Base-by-base conservation (phyloP, 1,140 invertebrate species). In the Gryon sp. region DNA sequence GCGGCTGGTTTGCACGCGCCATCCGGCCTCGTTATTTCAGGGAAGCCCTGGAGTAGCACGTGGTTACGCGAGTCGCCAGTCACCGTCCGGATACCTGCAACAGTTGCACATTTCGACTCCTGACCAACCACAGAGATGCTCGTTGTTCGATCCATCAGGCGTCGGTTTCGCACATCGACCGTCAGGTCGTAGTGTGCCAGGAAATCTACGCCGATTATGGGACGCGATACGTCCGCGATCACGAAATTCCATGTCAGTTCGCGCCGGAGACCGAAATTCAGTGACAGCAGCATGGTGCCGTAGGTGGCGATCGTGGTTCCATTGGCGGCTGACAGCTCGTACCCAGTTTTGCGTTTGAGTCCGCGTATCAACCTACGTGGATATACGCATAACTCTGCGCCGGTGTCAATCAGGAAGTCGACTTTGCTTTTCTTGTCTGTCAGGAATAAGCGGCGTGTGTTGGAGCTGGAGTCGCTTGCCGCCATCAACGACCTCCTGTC, bases 181-280 rank as follows among this genome's bases (percentile, higher is more conserved):
- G 85, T 20, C 9, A 88, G 41, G 1, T 78, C 72, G 62, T 80
- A 84, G 52, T 83, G 48, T 0, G 20, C 18, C 11, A 89, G 48
- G 15, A 81, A 72, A 38, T 65, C 74, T 0, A 19, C 52, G 2
- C 66, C 59, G 1, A 77, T 69, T 0, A 77, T 72, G 0, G 75
- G 78, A 28, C 81, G 81, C 0, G 59, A 43, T 0, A 87, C 83
- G 15, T 84, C 81, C 4, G 86, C 85, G 1, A 89, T 62, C 6
- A 24, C 22, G 8, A 24, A 24, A 24, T 24, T 24, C 22, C 22
- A 24, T 8, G 8, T 8, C 4, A 24, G 8, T 24, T 24, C 22
- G 22, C 22, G 22, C 4, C 22, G 22, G 22, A 24, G 22, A 24
- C 22, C 22, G 4, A 24, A 8, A 8, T 24, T 8, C 4, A 24